Base-by-base conservation (phyloP, 1,140 invertebrate species). In the Aporrectodea caliginosa region DNA sequence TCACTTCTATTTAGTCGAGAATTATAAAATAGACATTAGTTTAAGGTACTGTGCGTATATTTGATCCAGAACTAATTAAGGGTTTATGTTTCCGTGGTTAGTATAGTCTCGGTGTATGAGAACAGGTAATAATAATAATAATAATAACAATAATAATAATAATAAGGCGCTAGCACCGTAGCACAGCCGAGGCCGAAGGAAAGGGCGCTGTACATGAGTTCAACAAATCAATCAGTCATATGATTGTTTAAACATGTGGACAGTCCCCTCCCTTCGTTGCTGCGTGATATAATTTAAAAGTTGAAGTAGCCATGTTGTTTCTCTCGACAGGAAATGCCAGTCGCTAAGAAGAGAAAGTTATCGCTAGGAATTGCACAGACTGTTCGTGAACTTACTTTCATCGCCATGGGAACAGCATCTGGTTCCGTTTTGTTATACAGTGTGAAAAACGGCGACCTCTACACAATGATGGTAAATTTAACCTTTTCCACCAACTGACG, bases 391-490 rank as follows among this genome's bases (percentile, higher is more conserved):
- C 76, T 83, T 16, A 82, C 88, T 76, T 79, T 90, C 81, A 87
- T 92, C 85, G 92, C 91, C 0, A 85, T 93, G 82, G 93, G 92
- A 34, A 93, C 92, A 22, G 86, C 87, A 0, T 90, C 89, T 81
- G 93, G 93, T 69, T 88, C 89, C 80, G 89, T 93, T 27, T 87
- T 92, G 30, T 84, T 93, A 80, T 93, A 93, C 85, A 93, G 92
- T 31, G 86, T 93, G 70, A 83, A 90, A 22, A 90, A 91, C 85
- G 92, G 90, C 16, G 91, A 91, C 84, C 88, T 93, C 76, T 87
- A 89, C 31, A 87, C 83, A 81, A 87, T 87, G 70, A 84, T 91
- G 83, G 85, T 85, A 83, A 80, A 79, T 72, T 80, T 32, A 1
- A 22, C n/a, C n/a, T n/a, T n/a, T n/a, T n/a, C n/a, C n/a, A n/a